These are phyloP conservation scores for Tragelaphus scriptus DNA, from an alignment of 2,113 vertebrate species.

Conservation along the genomic window DNA sequence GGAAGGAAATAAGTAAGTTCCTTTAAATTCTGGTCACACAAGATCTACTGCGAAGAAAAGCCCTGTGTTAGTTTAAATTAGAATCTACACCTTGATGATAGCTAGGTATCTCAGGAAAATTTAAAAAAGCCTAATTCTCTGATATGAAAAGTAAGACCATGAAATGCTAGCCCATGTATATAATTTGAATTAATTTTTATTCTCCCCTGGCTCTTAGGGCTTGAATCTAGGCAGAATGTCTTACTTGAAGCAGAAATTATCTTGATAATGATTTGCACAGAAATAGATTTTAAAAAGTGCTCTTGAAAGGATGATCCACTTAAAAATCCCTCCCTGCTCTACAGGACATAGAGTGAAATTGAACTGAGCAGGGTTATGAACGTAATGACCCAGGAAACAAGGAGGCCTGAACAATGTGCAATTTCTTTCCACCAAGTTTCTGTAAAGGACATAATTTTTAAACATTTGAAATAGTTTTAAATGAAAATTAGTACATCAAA, in stretches of 20 bases:
- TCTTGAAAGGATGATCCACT: conserved; percentile 14
- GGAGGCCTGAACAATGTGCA: neutral
- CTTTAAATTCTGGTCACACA: neutral
- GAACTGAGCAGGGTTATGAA: neutral
- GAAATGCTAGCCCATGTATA: neutral
- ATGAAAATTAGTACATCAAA: neutral
- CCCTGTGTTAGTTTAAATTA: neutral
- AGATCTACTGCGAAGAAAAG: neutral
- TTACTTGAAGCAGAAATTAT: neutral
- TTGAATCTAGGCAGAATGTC: neutral
- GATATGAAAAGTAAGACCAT: neutral
- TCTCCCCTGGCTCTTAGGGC: neutral
- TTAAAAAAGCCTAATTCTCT: neutral
- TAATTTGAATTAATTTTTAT: neutral
- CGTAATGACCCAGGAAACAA: neutral
- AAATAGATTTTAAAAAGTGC: neutral
- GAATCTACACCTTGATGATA: neutral
- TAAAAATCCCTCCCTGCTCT: neutral
- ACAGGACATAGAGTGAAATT: neutral
- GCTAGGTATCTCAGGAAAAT: neutral
- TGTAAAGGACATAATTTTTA: neutral
- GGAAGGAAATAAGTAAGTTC: neutral
- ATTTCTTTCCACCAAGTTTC: neutral
- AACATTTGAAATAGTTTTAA: neutral
- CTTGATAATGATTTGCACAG: neutral